A percentile compares a stretch with the other conserved stretches of the same genome.
These are phyloP conservation scores for Limulus polyphemus DNA, from an alignment of 2,888 invertebrate genomes.

Conservation along the genomic window DNA sequence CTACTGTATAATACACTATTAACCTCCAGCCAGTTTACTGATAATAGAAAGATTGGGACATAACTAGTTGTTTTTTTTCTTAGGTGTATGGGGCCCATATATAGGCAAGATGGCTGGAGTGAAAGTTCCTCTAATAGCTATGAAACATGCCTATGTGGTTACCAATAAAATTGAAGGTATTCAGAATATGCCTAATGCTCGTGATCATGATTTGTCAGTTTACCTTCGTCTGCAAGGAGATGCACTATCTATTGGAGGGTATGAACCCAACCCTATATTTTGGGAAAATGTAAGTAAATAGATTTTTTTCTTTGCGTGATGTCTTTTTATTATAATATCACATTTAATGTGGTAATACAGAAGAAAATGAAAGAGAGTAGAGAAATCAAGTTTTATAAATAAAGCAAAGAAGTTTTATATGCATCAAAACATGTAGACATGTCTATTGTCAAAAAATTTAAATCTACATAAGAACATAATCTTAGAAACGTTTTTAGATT, in stretches of 20 bases:
- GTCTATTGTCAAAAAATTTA: too few relatives aligned
- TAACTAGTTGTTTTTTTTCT: constrained; percentile 1
- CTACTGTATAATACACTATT: too few relatives aligned
- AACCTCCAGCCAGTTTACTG: too few relatives aligned
- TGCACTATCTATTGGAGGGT: constrained; percentile 70
- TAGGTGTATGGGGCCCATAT: constrained; percentile 67
- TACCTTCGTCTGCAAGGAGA: constrained; percentile 76
- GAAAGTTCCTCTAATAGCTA: constrained; percentile 60
- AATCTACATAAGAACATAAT: too few relatives aligned
- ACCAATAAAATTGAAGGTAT: constrained; percentile 64
- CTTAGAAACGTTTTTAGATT: too few relatives aligned
- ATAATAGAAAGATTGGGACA: too few relatives aligned
- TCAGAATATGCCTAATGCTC: constrained; percentile 61
- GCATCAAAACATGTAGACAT: too few relatives aligned
- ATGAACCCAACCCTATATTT: constrained; percentile 70
- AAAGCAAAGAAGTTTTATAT: too few relatives aligned
- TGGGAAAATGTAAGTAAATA: constrained; percentile 50
- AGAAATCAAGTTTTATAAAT: background rate
- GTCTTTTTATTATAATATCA: background rate
- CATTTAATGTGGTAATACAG: background rate
- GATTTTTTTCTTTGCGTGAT: background rate
- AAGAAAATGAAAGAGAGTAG: background rate
- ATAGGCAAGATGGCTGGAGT: constrained; percentile 55
- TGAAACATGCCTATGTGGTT: constrained; percentile 79
- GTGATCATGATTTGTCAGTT: constrained; percentile 70